These are phyloP conservation scores for Coelinius sp. DNA, from an alignment of 2,888 invertebrate genomes.

Conservation along the genomic window DNA sequence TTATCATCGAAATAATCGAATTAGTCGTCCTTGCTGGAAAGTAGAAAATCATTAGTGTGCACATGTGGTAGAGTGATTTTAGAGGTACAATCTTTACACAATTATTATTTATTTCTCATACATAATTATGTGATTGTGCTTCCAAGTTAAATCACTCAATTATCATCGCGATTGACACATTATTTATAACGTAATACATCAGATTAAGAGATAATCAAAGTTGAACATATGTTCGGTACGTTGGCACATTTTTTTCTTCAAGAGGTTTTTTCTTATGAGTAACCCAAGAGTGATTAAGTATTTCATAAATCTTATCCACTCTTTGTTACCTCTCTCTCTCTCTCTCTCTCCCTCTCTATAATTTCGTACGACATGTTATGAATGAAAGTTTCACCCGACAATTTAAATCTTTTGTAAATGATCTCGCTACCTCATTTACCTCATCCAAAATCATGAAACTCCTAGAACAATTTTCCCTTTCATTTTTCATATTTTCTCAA, in stretches of 20 bases:
- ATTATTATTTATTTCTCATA: not conserved
- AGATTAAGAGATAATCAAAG: slow-evolving; percentile 31
- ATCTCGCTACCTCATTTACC: slow-evolving; percentile 36
- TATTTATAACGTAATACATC: slow-evolving; percentile 1
- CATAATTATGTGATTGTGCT: slow-evolving; percentile 10
- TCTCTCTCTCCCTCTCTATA: too few species aligned
- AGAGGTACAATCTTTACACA: slow-evolving; percentile 45
- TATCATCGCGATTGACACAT: slow-evolving; percentile 8
- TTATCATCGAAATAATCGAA: slow-evolving; percentile 35
- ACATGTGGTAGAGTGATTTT: slow-evolving; percentile 39
- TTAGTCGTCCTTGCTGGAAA: slow-evolving; percentile 64
- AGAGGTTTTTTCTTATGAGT: slow-evolving; percentile 6
- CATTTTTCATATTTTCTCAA: slow-evolving; percentile 40
- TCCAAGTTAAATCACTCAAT: slow-evolving; percentile 14
- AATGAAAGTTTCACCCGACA: not conserved
- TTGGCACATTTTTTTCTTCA: slow-evolving; percentile 42
- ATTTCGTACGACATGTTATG: not conserved
- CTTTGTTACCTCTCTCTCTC: too few species aligned
- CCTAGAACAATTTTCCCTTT: slow-evolving; percentile 23
- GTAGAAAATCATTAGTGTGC: slow-evolving; percentile 54
- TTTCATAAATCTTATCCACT: not conserved
- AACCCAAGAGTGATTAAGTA: not conserved
- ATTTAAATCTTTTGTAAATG: not conserved
- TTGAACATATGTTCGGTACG: slow-evolving; percentile 14
- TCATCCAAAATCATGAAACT: slow-evolving; percentile 12